Evolutionary conservation across 2,888 invertebrate genomes (phyloP).

Genomic region (Dexiosoma caninum): DNA sequence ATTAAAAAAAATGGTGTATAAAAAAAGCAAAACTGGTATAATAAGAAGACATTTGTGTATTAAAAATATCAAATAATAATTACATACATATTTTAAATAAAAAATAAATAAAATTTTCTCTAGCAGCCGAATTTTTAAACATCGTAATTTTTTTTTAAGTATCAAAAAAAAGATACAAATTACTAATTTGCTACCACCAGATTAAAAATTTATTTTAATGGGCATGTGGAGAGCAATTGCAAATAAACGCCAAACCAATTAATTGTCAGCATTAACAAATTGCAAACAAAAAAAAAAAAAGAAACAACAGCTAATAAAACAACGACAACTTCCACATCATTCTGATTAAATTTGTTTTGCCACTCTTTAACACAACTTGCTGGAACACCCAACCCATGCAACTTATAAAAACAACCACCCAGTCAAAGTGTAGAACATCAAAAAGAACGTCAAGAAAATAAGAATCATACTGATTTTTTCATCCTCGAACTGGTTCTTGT

Average conservation of each 20-base stretch:
- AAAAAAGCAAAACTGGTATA: constrained; percentile 13
- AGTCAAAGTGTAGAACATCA: not conserved
- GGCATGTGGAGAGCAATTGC: not conserved
- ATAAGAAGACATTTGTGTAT: constrained; percentile 13
- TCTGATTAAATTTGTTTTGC: constrained; percentile 41
- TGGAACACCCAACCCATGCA: constrained; percentile 20
- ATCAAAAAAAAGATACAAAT: not conserved
- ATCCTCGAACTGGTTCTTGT: not conserved
- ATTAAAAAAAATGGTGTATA: constrained; percentile 3
- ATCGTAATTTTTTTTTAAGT: not conserved
- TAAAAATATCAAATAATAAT: not conserved
- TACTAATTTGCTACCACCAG: constrained; percentile 33
- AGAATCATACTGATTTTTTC: constrained; percentile 6
- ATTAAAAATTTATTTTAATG: not conserved
- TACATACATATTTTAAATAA: not conserved
- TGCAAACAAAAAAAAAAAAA: not conserved
- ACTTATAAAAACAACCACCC: constrained; percentile 35
- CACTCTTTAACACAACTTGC: constrained; percentile 27
- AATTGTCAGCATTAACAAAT: constrained; percentile 44
- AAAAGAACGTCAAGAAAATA: constrained; percentile 9
- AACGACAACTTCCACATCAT: constrained; percentile 21
- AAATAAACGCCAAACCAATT: not conserved
- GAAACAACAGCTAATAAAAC: not conserved
- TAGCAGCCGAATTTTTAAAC: not conserved
- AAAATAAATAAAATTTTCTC: not conserved